Percentiles rank a stretch among this genome's conserved stretches.
phyloP scores from a whole-genome alignment of 1,140 invertebrate genomes.

The Trachymyrmex cornetzi region DNA sequence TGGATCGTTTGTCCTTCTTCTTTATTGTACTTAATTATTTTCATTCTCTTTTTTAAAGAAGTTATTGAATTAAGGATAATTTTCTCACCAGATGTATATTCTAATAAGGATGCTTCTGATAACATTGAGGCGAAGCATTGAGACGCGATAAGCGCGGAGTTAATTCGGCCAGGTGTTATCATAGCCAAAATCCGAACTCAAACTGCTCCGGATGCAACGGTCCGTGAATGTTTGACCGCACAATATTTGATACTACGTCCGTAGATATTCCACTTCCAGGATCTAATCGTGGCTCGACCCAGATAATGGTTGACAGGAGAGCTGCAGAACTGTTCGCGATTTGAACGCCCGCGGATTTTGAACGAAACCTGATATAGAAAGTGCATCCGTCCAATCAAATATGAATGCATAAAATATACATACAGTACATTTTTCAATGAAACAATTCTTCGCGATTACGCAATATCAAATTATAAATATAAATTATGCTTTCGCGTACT shows the following conservation, averaged over 20 bases:
- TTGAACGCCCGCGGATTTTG: conserved; percentile 35
- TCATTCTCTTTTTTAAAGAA: neutral
- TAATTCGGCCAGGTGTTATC: conserved; percentile 59
- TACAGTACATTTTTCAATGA: neutral
- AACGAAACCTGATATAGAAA: conserved; percentile 14
- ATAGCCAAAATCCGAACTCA: conserved; percentile 52
- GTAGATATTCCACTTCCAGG: conserved; percentile 63
- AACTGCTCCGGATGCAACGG: conserved; percentile 57
- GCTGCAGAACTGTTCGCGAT: conserved; percentile 48
- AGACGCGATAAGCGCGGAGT: conserved; percentile 45
- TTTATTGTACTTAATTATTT: too few relatives aligned
- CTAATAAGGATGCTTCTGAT: neutral
- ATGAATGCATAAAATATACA: conserved; percentile 42
- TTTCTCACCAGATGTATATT: neutral
- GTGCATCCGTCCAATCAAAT: neutral
- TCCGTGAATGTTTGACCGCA: conserved; percentile 69
- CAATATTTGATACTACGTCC: conserved; percentile 64
- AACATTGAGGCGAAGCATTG: conserved; percentile 24
- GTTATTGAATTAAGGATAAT: conserved; percentile 7
- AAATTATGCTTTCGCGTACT: neutral
- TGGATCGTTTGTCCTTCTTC: neutral
- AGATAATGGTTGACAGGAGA: conserved; percentile 66
- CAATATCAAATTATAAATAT: conserved; percentile 6
- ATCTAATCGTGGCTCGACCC: conserved; percentile 71
- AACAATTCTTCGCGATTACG: conserved; percentile 10